These are phyloP conservation scores for Tragelaphus imberbis DNA, from an alignment of 2,113 vertebrate genomes.

Conservation along the genomic window DNA sequence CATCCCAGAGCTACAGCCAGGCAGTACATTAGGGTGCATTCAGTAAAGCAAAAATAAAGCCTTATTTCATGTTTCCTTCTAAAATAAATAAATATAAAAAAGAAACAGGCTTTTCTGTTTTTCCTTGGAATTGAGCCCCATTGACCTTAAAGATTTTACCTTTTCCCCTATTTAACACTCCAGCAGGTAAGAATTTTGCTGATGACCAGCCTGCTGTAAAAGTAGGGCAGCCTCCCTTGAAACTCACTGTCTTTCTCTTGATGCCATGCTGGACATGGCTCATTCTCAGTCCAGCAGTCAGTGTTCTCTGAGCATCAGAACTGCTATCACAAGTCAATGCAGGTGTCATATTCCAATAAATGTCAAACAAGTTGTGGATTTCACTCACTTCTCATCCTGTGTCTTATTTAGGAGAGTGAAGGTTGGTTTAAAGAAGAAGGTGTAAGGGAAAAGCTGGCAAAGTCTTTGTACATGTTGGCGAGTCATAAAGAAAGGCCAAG, in stretches of 20 bases:
- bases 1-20: not conserved
- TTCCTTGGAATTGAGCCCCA: conserved; percentile 35
- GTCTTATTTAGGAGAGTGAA: not conserved
- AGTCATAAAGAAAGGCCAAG: conserved; percentile 44
- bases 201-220: conserved; percentile 4
- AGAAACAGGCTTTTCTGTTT: conserved; percentile 21
- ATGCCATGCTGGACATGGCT: not conserved
- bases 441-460: conserved; percentile 19
- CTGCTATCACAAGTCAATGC: not conserved
- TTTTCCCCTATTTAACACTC: not conserved
- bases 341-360: conserved; percentile 11
- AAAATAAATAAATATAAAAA: not conserved
- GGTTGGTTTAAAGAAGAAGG: conserved; percentile 23
- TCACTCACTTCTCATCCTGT: not conserved
- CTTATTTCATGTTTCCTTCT: conserved; percentile 27
- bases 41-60: conserved; percentile 46
- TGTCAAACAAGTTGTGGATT: conserved; percentile 24
- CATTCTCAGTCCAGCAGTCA: not conserved
- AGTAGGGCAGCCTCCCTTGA: not conserved
- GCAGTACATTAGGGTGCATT: not conserved
- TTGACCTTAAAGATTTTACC: conserved; percentile 48
- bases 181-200: conserved; percentile 35
- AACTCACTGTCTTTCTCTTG: not conserved
- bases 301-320: not conserved
- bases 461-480: conserved; percentile 46